Evolutionary conservation across 2,888 invertebrate species (phyloP).

Genomic region (Periphyllus acericola): DNA sequence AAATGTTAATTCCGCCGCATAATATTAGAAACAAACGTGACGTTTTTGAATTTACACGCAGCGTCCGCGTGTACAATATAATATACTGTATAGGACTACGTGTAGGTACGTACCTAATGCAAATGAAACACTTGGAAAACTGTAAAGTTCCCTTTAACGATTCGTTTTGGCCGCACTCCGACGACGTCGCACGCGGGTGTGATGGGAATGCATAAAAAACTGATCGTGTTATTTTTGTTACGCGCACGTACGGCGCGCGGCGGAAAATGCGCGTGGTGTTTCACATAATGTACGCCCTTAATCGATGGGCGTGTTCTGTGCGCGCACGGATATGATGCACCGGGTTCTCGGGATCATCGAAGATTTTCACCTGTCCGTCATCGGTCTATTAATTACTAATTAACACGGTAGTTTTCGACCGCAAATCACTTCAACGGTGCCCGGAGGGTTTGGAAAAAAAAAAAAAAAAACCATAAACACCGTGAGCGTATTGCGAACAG

Average conservation of each 20-base stretch:
- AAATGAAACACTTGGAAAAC: not conserved
- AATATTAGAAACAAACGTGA: not conserved
- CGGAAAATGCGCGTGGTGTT: not conserved
- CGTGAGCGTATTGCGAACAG: no score
- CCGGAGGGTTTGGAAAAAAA: not conserved
- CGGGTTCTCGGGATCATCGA: not conserved
- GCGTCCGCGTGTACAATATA: not conserved
- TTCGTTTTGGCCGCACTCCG: not conserved
- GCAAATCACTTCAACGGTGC: conserved; percentile 22
- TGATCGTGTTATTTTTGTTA: not conserved
- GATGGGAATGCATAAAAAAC: conserved; percentile 7
- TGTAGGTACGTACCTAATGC: not conserved
- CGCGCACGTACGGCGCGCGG: not conserved
- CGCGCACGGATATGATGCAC: not conserved
- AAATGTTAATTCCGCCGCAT: not conserved
- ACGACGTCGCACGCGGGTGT: not conserved
- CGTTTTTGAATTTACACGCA: not conserved
- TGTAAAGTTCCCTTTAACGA: not conserved
- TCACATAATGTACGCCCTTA: conserved; percentile 3
- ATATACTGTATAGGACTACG: not conserved
- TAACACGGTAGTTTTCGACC: conserved; percentile 35
- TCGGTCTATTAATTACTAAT: conserved; percentile 35
- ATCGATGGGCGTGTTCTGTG: conserved; percentile 23
- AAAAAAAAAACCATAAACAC: not conserved
- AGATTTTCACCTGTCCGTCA: conserved; percentile 28